These are phyloP conservation scores for Leucopternis melanops DNA, from an alignment of 2,113 vertebrate species.

Conservation along the genomic window DNA sequence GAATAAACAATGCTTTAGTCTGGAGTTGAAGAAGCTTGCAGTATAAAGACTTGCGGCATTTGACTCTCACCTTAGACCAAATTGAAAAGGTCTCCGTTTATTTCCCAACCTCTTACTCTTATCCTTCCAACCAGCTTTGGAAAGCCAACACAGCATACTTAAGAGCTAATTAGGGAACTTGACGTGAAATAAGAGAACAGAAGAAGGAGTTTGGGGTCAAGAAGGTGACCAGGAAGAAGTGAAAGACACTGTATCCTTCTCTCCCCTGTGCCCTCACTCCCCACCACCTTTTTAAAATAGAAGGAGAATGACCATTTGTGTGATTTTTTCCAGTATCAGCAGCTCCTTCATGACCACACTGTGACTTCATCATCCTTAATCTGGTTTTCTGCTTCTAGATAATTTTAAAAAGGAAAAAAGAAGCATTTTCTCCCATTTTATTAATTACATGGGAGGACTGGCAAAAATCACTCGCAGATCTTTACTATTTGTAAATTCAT, in stretches of 20 bases:
- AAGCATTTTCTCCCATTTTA: not conserved
- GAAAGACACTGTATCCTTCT: not conserved
- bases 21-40: not conserved
- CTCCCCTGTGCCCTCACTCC: not conserved
- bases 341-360: not conserved
- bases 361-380: not conserved
- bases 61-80: not conserved
- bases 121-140: not conserved
- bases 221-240: not conserved
- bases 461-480: not conserved
- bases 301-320: not conserved
- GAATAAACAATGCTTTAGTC: not conserved
- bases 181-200: not conserved
- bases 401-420: not conserved
- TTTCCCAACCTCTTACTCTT: not conserved
- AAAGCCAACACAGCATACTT: not conserved
- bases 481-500: not conserved
- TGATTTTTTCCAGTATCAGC: not conserved
- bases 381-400: not conserved
- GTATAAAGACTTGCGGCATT: not conserved
- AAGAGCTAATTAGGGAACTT: not conserved
- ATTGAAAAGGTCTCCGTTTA: not conserved
- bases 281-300: not conserved
- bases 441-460: not conserved
- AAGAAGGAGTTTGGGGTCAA: not conserved